Percentiles rank a stretch among this genome's conserved stretches.
Evolutionary conservation across 2,888 invertebrate genomes (phyloP).

Genomic region (Volucella zonaria): DNA sequence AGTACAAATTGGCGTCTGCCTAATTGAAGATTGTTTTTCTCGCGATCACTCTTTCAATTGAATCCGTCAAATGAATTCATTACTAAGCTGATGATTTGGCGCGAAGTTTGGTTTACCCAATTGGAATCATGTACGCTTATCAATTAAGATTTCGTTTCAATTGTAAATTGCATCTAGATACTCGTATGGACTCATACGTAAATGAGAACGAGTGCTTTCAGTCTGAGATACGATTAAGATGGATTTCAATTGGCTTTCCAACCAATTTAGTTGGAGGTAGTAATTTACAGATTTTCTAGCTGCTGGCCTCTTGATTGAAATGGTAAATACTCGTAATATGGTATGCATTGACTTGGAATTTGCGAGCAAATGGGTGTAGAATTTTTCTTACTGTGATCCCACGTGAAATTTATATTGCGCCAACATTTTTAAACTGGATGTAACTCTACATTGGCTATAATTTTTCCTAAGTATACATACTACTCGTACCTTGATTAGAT

Average conservation of each 20-base stretch:
- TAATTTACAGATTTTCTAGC: conserved; percentile 7
- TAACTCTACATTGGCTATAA: no score
- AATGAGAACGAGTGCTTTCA: not conserved
- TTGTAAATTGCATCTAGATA: conserved; percentile 6
- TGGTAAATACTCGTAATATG: not conserved
- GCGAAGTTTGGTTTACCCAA: conserved; percentile 57
- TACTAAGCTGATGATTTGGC: conserved; percentile 55
- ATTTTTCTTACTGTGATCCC: no score
- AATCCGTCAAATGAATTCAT: not conserved
- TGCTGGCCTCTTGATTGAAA: no score
- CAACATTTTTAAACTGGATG: no score
- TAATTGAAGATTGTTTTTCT: conserved; percentile 52
- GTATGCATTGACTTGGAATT: not conserved
- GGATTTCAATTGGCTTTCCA: not conserved
- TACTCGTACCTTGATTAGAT: no score
- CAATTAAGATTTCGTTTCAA: conserved; percentile 63
- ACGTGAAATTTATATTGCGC: no score
- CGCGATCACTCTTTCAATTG: not conserved
- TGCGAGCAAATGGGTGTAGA: not conserved
- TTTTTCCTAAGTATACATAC: no score
- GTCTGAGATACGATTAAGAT: not conserved
- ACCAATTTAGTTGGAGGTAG: not conserved
- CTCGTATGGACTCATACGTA: no score
- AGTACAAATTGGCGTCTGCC: conserved; percentile 29
- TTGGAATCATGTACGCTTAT: conserved; percentile 64